Conservation (phyloP, 2,113 vertebrate genomes). For the Grallaria varia region DNA sequence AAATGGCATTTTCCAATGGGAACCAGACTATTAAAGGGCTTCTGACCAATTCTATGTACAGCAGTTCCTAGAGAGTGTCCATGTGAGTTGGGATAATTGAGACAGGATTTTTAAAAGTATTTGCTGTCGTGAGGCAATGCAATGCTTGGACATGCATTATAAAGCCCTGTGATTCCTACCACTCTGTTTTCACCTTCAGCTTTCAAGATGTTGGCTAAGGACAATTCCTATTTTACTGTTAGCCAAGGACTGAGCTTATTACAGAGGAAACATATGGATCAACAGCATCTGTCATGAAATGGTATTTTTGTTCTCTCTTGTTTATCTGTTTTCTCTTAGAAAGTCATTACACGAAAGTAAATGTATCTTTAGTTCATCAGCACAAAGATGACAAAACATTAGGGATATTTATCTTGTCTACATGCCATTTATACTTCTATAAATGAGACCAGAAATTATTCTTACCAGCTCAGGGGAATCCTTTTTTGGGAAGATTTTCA, state of each 20-base stretch:
- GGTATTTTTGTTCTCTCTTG: not conserved
- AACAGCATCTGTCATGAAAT: not conserved
- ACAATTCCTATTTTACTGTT: not conserved
- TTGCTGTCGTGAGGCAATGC: not conserved
- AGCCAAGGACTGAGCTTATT: not conserved
- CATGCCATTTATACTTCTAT: not conserved
- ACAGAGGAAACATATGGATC: not conserved
- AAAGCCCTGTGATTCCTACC: not conserved
- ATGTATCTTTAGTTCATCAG: not conserved
- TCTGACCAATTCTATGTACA: not conserved
- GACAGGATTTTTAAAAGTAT: not conserved
- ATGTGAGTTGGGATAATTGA: not conserved
- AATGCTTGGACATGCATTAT: not conserved
- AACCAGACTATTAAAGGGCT: not conserved
- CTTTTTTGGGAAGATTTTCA: slow-evolving; percentile 1
- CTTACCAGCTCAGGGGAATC: slow-evolving; percentile 11
- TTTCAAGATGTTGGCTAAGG: not conserved
- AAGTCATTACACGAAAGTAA: not conserved
- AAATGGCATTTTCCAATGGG: not conserved
- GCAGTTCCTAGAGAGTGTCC: not conserved
- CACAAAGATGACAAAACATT: not conserved
- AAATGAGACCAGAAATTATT: slow-evolving; percentile 7
- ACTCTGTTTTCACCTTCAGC: not conserved
- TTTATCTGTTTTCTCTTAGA: slow-evolving; percentile 32
- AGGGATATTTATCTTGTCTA: not conserved